Evolutionary conservation across 2,797 vertebrate species (phyloP).

Genomic region (Delichon dasypus): DNA sequence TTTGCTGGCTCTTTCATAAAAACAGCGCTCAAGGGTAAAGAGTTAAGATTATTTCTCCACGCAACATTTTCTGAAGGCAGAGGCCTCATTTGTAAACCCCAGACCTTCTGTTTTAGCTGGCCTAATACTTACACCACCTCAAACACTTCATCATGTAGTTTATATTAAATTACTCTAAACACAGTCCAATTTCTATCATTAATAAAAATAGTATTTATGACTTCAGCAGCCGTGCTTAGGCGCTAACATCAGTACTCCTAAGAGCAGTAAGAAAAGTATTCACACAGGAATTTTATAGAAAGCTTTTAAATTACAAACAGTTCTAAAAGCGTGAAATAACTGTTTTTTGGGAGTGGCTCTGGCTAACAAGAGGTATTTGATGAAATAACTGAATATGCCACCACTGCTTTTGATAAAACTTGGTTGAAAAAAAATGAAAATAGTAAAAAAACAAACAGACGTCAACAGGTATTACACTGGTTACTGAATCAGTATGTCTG

Average conservation of each 20-base stretch:
- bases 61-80: not conserved
- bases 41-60: not conserved
- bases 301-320: not conserved
- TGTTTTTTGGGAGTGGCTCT: not conserved
- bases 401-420: not conserved
- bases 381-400: not conserved
- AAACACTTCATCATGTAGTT: not conserved
- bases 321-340: not conserved
- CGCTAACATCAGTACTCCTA: not conserved
- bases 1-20: not conserved
- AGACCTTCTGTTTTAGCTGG: not conserved
- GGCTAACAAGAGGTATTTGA: not conserved
- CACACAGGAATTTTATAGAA: not conserved
- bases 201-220: not conserved
- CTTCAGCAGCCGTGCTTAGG: not conserved
- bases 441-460: not conserved
- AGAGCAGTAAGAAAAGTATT: not conserved
- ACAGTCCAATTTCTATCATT: not conserved
- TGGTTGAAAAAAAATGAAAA: not conserved
- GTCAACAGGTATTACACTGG: not conserved
- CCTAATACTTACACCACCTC: not conserved
- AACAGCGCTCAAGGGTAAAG: fast-evolving
- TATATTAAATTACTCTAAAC: not conserved
- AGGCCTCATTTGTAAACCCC: not conserved
- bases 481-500: not conserved